Base-by-base conservation (phyloP, 1,140 invertebrate genomes). In the Zaprionus ghesquierei region DNA sequence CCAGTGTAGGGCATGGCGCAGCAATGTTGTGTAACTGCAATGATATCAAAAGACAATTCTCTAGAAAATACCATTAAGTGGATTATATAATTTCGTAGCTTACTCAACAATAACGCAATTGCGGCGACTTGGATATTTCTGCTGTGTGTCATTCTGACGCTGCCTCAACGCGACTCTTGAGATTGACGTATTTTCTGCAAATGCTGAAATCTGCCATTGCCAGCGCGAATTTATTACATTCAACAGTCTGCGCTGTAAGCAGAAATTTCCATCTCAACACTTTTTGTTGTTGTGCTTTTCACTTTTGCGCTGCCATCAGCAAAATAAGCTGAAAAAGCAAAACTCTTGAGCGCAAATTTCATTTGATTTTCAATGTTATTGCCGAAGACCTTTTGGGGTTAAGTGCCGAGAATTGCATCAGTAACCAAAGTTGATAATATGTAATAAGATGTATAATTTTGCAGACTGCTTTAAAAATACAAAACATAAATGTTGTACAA, bases 71-170 rank as follows among this genome's bases (percentile, higher is more conserved):
- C 12, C 27, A n/a, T 31, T 10, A 9, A 31, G 9, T 33, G 9
- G 25, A 50, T 63, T 22, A 46, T 20, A 50, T 55, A 53, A 49
- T 15, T 53, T 9, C 13, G 18, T 41, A 58, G 74, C 82, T 87
- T 74, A 86, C 82, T 72, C 82, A 86, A 87, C 44, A 89, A 44
- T 18, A 87, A 73, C 50, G 64, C 50, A 38, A 76, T 74, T 79
- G 79, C 62, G 41, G 50, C 38, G 41, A 62, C 82, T 58, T 68
- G 51, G 23, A 61, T 29, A 13, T 78, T 62, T 31, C 46, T 76
- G 59, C 68, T 56, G 44, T 73, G 53, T 50, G 61, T 33, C 81
- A 86, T 86, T 35, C 49, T 77, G 51, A 22, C 18, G 15, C 2
- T 18, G 20, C 22, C 8, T 20, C 41, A 10, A 8, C 35, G 22